Conservation (phyloP, 2,888 invertebrate species). For the Conchocele bisecta region DNA sequence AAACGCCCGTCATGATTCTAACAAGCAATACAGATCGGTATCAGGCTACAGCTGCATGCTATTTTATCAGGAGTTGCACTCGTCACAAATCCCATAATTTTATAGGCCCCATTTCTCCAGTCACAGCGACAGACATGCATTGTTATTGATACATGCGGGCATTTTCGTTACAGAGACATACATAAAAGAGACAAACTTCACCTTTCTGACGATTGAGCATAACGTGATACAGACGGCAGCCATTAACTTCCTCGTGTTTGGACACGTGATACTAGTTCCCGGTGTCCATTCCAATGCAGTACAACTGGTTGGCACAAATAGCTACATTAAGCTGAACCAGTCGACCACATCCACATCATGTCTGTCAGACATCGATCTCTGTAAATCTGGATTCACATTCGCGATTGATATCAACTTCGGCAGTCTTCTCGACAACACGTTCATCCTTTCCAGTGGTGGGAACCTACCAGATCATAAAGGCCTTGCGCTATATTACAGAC, state of each 20-base stretch:
- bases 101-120: too few species aligned
- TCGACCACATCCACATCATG: constrained; percentile 39
- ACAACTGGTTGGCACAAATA: constrained; percentile 43
- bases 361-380: constrained; percentile 49
- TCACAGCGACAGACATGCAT: too few species aligned
- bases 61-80: too few species aligned
- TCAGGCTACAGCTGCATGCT: too few species aligned
- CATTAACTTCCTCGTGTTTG: constrained; percentile 51
- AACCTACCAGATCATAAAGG: constrained; percentile 54
- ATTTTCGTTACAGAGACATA: constrained; percentile 38
- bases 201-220: constrained; percentile 46
- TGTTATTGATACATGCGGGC: too few species aligned
- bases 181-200: constrained; percentile 26
- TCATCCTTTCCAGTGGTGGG: constrained; percentile 63
- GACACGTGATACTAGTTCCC: constrained; percentile 34
- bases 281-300: constrained; percentile 31
- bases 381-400: constrained; percentile 59
- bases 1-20: too few species aligned
- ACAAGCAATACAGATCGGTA: too few species aligned
- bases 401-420: constrained; percentile 55
- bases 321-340: constrained; percentile 46
- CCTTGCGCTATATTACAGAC: constrained; percentile 56
- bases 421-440: constrained; percentile 51
- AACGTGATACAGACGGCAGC: constrained; percentile 47
- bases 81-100: too few species aligned